These are phyloP conservation scores for Lepidocyrtinus sp. DNA, from an alignment of 2,888 invertebrate species.

Conservation along the genomic window DNA sequence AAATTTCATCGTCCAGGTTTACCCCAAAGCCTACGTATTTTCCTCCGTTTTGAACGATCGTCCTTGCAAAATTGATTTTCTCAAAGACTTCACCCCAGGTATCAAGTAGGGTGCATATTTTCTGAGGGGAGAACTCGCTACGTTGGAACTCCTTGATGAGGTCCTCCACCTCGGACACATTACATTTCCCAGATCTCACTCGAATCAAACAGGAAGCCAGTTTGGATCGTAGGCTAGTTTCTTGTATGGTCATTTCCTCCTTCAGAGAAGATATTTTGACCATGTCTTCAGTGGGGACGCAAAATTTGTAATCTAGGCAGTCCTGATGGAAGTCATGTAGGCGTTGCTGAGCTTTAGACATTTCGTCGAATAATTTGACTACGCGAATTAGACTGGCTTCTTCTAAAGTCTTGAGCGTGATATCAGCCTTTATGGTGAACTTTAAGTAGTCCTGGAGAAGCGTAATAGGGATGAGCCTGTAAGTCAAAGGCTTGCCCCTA, in stretches of 20 bases:
- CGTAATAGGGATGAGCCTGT: conserved; percentile 29
- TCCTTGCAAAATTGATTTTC: conserved; percentile 21
- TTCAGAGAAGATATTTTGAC: not conserved
- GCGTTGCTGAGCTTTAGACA: not conserved
- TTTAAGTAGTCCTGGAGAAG: conserved; percentile 30
- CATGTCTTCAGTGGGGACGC: not conserved
- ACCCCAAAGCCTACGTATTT: conserved; percentile 26
- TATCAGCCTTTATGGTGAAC: not conserved
- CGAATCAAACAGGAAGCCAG: not conserved
- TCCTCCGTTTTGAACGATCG: not conserved
- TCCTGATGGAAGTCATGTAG: conserved; percentile 39
- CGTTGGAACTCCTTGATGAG: not conserved
- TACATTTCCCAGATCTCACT: conserved; percentile 12
- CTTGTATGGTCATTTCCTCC: not conserved
- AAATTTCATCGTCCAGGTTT: conserved; percentile 14
- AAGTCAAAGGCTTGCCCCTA: conserved; percentile 44
- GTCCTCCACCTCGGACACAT: conserved; percentile 4
- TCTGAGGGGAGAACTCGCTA: not conserved
- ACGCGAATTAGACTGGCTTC: conserved; percentile 28
- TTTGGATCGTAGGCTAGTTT: not conserved
- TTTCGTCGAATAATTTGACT: conserved; percentile 32
- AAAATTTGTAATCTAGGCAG: conserved; percentile 9
- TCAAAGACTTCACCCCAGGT: not conserved
- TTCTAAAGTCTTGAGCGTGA: conserved; percentile 14
- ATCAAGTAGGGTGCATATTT: not conserved